Conservation (phyloP, 2,888 invertebrate species). For the Elmis aenea region DNA sequence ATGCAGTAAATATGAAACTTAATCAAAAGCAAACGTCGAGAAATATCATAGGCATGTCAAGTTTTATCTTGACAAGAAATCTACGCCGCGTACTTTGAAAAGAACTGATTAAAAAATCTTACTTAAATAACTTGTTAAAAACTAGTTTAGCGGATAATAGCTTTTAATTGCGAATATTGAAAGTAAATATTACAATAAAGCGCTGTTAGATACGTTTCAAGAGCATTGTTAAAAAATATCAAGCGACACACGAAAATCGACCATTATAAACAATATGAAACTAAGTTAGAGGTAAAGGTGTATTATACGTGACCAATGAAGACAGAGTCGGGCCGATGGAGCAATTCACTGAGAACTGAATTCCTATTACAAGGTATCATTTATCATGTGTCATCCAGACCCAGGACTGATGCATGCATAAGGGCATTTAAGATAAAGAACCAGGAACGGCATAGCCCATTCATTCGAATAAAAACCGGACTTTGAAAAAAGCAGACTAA, state of each 20-base stretch:
- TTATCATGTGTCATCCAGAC: conserved; percentile 45
- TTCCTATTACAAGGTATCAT: conserved; percentile 46
- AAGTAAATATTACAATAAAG: too few relatives aligned
- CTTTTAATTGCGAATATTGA: conserved; percentile 10
- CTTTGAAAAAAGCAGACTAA: conserved; percentile 2
- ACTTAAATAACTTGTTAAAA: conserved; percentile 15
- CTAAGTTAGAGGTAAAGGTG: too few relatives aligned
- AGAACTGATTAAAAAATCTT: conserved; percentile 14
- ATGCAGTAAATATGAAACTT: too few relatives aligned
- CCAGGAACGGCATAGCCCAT: conserved; percentile 27
- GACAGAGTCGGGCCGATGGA: conserved; percentile 37
- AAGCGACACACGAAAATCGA: too few relatives aligned
- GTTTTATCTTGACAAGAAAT: conserved; percentile 30
- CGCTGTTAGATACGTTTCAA: too few relatives aligned
- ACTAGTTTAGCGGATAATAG: conserved; percentile 8
- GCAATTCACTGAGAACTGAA: conserved; percentile 44
- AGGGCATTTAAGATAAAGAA: conserved; percentile 32
- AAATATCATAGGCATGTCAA: too few relatives aligned
- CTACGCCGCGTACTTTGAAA: conserved; percentile 17
- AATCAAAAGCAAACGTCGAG: too few relatives aligned
- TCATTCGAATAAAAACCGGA: conserved; percentile 1
- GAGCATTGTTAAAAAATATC: too few relatives aligned
- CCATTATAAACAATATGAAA: too few relatives aligned
- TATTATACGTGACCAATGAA: too few relatives aligned
- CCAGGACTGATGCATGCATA: conserved; percentile 36